Conservation (phyloP, 2,888 invertebrate species). For the Cataglyphis albicans region DNA sequence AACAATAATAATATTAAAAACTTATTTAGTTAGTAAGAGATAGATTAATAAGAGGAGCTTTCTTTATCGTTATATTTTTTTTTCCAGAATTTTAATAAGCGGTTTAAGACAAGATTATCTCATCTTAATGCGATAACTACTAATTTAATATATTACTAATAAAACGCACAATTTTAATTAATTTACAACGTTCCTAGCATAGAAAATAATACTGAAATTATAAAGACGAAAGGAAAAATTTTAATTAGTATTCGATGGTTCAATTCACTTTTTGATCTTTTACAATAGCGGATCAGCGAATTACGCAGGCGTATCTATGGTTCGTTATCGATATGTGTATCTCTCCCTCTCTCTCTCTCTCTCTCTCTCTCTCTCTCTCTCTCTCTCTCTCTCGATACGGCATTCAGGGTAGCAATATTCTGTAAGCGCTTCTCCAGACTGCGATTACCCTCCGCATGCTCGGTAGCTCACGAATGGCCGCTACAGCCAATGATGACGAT, state of each 20-base stretch:
- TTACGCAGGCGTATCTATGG: background rate
- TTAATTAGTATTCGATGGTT: constrained; percentile 5
- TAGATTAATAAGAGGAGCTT: background rate
- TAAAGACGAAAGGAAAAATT: background rate
- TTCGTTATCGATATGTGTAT: constrained; percentile 69
- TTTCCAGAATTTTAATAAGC: background rate
- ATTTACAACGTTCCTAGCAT: background rate
- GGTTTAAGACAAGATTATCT: background rate
- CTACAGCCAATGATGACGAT: constrained; percentile 76
- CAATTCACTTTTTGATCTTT: background rate
- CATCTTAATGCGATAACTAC: background rate
- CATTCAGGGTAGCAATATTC: constrained; percentile 66
- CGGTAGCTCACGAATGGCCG: constrained; percentile 71
- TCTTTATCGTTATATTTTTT: constrained; percentile 1
- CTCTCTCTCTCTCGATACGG: constrained; percentile 48
- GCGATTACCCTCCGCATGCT: constrained; percentile 72
- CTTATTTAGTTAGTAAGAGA: background rate
- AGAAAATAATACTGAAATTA: background rate
- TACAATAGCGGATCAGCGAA: background rate
- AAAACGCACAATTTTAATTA: background rate
- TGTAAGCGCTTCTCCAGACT: constrained; percentile 72
- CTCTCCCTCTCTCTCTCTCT: constrained; percentile 8
- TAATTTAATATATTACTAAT: background rate
- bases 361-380: constrained; percentile 8
- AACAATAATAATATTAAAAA: background rate